These are phyloP conservation scores for Tetrao urogallus DNA, from an alignment of 2,113 vertebrate genomes.

Conservation along the genomic window DNA sequence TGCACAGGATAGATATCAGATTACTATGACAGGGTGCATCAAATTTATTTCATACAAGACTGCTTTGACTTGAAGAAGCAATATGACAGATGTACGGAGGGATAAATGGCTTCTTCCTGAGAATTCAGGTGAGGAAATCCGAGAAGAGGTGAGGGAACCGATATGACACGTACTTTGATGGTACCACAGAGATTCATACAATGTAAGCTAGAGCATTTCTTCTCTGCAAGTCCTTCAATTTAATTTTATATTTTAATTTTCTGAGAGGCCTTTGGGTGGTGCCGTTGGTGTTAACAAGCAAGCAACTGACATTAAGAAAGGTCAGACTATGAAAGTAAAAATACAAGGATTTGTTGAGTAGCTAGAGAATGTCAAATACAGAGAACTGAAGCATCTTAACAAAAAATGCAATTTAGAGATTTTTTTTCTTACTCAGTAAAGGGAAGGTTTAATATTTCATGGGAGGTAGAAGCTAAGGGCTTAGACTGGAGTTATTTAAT, in stretches of 20 bases:
- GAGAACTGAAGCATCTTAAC: neutral
- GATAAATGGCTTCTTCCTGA: neutral
- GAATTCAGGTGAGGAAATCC: neutral
- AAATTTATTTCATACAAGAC: neutral
- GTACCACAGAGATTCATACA: neutral
- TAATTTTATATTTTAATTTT: constrained; percentile 8
- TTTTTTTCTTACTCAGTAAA: neutral
- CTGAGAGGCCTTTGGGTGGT: neutral
- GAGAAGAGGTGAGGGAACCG: neutral
- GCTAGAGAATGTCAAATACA: constrained; percentile 37
- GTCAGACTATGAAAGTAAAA: constrained; percentile 31
- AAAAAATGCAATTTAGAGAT: neutral
- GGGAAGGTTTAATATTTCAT: neutral
- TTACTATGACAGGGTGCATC: neutral
- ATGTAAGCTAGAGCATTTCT: neutral
- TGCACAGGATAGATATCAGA: neutral
- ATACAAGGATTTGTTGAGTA: neutral
- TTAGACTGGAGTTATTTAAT: neutral
- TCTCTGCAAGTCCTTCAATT: neutral
- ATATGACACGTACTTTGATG: neutral
- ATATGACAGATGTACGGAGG: neutral
- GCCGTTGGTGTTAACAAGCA: neutral
- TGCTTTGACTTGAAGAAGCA: constrained; percentile 8
- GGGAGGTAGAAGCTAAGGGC: neutral
- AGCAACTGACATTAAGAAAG: constrained; percentile 34